phyloP scores from a whole-genome alignment of 2,888 invertebrate species.

The Fissipunctia ypsillon region DNA sequence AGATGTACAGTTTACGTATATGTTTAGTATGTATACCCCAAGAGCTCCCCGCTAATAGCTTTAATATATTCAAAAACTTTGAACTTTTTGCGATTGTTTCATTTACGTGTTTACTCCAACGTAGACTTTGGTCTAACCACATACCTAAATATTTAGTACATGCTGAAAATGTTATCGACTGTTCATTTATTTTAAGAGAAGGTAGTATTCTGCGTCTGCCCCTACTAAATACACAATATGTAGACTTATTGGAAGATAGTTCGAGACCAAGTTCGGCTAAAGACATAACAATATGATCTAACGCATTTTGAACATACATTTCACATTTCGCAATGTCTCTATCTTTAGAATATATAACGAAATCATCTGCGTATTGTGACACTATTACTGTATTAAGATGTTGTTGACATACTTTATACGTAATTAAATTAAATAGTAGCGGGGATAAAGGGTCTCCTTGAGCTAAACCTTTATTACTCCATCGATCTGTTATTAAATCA shows the following conservation, averaged over 20 bases:
- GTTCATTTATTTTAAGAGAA: not conserved
- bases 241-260: too few species aligned
- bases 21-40: constrained; percentile 3
- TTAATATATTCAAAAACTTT: constrained; percentile 1
- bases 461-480: too few species aligned
- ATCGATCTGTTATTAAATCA: too few species aligned
- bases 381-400: too few species aligned
- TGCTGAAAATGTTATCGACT: not conserved
- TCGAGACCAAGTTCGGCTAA: too few species aligned
- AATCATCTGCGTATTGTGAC: too few species aligned
- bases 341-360: too few species aligned
- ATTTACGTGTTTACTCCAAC: not conserved
- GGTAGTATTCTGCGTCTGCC: not conserved
- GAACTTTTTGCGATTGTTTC: not conserved
- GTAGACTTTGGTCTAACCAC: not conserved
- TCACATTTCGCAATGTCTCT: too few species aligned
- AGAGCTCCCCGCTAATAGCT: not conserved
- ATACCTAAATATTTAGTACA: not conserved
- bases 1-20: not conserved
- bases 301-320: too few species aligned
- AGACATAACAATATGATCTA: too few species aligned
- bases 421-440: not conserved
- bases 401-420: not conserved
- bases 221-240: not conserved
- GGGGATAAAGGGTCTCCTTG: not conserved